phyloP scores from a whole-genome alignment of 2,113 vertebrate species.

The Anoura caudifer region DNA sequence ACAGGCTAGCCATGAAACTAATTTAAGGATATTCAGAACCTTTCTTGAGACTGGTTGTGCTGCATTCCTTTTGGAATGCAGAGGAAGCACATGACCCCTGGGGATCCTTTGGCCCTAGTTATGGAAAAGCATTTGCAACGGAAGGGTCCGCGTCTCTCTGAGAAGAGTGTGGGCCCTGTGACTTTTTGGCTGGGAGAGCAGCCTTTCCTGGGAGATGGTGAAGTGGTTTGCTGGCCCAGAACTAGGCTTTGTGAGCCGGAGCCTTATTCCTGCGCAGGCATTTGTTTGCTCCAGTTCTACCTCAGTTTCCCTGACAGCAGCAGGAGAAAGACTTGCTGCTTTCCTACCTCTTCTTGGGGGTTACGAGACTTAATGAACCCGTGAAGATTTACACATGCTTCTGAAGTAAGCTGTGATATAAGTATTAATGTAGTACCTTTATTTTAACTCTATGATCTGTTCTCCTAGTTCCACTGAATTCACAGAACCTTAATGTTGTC shows the following conservation, averaged over 20 bases:
- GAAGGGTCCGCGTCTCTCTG: not conserved
- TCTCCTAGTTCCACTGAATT: conserved; percentile 21
- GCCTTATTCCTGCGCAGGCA: not conserved
- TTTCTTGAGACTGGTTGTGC: not conserved
- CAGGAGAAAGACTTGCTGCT: not conserved
- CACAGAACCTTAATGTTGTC: conserved; percentile 56
- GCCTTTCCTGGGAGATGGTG: not conserved
- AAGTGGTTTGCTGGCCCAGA: not conserved
- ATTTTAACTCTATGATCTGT: not conserved
- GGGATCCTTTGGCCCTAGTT: not conserved
- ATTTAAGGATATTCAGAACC: not conserved
- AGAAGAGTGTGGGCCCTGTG: not conserved
- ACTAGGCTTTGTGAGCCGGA: not conserved
- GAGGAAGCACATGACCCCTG: not conserved
- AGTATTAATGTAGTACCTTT: not conserved
- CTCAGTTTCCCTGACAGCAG: conserved; percentile 37
- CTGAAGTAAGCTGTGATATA: conserved; percentile 43
- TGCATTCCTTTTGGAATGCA: not conserved
- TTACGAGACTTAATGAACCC: not conserved
- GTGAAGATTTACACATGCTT: not conserved
- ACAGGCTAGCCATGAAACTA: not conserved
- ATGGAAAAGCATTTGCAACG: not conserved
- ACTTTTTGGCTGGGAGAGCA: not conserved
- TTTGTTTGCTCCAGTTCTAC: not conserved
- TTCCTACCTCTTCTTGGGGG: not conserved